phyloP scores from a whole-genome alignment of 53 echinoderm and acorn worm genomes.

The Paelopatides confundens region DNA sequence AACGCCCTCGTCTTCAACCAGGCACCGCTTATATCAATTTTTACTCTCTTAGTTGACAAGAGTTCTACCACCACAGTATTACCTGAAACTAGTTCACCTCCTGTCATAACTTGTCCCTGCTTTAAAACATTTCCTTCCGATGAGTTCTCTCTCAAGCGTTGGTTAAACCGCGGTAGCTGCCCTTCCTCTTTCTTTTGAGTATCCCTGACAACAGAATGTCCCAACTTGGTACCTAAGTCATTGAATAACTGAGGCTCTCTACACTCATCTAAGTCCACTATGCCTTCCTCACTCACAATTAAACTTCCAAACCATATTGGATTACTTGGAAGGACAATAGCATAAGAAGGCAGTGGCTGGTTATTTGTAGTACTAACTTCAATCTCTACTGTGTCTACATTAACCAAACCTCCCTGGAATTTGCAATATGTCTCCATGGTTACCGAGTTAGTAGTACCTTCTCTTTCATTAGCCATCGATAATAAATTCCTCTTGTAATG shows the following conservation, averaged over 20 bases:
- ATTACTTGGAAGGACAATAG: background rate
- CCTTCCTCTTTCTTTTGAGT: no score
- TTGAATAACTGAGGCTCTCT: background rate
- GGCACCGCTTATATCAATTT: background rate
- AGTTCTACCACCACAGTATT: background rate
- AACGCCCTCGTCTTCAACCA: background rate
- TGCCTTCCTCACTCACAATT: background rate
- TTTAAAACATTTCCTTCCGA: no score
- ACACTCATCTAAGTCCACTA: background rate
- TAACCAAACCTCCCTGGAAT: background rate
- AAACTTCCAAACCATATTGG: slow-evolving; percentile 30
- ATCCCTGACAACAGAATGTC: no score
- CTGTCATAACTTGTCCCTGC: no score
- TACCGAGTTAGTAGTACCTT: no score
- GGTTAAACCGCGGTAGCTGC: no score
- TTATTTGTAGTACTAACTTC: background rate
- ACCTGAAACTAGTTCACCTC: background rate
- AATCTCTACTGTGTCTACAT: background rate
- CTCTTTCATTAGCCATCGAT: no score
- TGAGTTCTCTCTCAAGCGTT: no score
- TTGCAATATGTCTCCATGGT: background rate
- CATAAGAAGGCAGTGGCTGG: background rate
- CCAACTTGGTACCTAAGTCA: no score
- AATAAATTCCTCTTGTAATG: no score
- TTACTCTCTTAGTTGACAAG: background rate